These are phyloP conservation scores for Oligia strigilis DNA, from an alignment of 2,888 invertebrate species.

Conservation along the genomic window DNA sequence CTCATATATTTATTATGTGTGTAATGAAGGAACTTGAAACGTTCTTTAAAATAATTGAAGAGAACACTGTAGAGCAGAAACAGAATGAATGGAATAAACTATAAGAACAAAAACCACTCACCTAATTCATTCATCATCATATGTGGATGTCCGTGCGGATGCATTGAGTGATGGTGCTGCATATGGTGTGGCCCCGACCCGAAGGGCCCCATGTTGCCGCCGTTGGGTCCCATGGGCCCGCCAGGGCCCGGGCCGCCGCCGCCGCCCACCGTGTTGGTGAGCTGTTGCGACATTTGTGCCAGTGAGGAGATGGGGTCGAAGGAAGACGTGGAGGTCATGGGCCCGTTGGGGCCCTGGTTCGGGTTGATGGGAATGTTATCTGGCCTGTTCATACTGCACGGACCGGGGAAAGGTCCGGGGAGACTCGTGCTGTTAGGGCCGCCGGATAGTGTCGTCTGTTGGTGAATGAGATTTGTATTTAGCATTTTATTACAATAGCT, in stretches of 20 bases:
- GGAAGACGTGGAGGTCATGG: conserved; percentile 90
- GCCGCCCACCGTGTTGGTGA: conserved; percentile 93
- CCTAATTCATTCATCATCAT: conserved; percentile 90
- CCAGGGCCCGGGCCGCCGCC: conserved; percentile 83
- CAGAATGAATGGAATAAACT: not conserved
- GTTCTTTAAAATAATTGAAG: not conserved
- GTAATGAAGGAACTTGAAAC: not conserved
- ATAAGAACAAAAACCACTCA: conserved; percentile 59
- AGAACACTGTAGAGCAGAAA: not conserved
- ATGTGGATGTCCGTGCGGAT: conserved; percentile 87
- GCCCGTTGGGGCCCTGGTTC: conserved; percentile 89
- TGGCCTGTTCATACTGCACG: conserved; percentile 87
- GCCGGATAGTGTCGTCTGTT: conserved; percentile 86
- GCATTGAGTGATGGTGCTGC: conserved; percentile 88
- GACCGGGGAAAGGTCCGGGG: conserved; percentile 89
- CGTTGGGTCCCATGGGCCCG: conserved; percentile 83
- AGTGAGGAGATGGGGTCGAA: conserved; percentile 98
- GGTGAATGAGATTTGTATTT: conserved; percentile 29
- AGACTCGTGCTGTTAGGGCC: conserved; percentile 87
- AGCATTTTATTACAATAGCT: conserved; percentile 13
- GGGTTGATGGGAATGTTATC: conserved; percentile 88
- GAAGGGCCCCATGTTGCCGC: conserved; percentile 84
- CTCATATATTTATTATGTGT: not conserved
- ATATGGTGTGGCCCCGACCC: conserved; percentile 85
- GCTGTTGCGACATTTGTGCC: conserved; percentile 98